phyloP scores from a whole-genome alignment of 2,113 vertebrate species.

The Campylomormyrus tamandua region DNA sequence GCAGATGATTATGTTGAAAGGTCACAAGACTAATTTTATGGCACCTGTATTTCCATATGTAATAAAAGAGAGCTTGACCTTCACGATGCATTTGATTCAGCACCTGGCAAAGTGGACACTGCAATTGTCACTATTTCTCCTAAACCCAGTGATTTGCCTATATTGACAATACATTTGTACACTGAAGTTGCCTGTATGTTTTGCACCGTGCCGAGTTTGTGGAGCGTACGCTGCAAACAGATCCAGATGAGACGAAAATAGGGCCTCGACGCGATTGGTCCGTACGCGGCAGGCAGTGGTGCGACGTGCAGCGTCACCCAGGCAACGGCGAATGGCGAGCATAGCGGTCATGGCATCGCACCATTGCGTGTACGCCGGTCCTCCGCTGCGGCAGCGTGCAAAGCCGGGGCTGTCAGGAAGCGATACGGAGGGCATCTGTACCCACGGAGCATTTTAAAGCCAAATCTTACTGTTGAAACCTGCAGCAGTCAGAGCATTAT shows the following conservation, averaged over 20 bases:
- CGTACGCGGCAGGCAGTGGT: not conserved
- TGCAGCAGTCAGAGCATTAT: not conserved
- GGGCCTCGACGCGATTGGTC: not conserved
- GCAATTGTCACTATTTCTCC: not conserved
- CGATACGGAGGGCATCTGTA: not conserved
- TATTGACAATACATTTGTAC: not conserved
- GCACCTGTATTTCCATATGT: not conserved
- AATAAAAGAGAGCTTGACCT: not conserved
- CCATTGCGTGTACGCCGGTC: not conserved
- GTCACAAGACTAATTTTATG: conserved; percentile 1
- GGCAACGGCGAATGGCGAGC: not conserved
- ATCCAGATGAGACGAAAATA: not conserved
- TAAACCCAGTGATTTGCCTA: not conserved
- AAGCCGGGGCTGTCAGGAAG: not conserved
- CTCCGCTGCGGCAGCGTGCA: not conserved
- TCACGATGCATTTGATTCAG: not conserved
- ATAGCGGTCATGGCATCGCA: not conserved
- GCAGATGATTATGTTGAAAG: not conserved
- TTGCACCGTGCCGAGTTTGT: not conserved
- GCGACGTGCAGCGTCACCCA: not conserved
- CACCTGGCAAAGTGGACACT: not conserved
- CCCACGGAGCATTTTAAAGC: not conserved
- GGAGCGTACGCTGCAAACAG: not conserved
- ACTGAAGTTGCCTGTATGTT: not conserved
- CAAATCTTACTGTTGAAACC: not conserved